These are phyloP conservation scores for Cataglyphis livida DNA, from an alignment of 2,888 invertebrate genomes.

Conservation along the genomic window DNA sequence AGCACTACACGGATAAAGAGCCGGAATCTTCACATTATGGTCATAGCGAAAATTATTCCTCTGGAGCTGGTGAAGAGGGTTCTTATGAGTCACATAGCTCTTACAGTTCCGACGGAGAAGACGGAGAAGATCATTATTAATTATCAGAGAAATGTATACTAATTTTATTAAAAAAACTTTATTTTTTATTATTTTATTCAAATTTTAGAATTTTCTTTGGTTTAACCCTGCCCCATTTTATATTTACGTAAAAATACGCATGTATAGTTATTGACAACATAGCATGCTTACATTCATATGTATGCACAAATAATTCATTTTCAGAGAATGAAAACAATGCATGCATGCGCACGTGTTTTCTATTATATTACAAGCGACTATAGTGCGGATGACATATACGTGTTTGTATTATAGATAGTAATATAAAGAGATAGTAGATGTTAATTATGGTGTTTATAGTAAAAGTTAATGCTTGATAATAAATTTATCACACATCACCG, in stretches of 20 bases:
- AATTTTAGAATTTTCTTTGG: constrained; percentile 1
- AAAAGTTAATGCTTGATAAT: constrained; percentile 28
- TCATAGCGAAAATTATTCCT: constrained; percentile 75
- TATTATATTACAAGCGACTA: background rate
- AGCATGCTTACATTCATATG: background rate
- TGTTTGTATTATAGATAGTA: background rate
- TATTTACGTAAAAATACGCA: background rate
- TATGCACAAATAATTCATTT: background rate
- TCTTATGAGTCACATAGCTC: constrained; percentile 75
- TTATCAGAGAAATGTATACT: background rate
- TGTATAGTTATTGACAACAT: constrained; percentile 4
- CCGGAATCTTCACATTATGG: constrained; percentile 76
- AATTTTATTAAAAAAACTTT: background rate
- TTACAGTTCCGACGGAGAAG: constrained; percentile 72
- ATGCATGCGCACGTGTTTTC: background rate
- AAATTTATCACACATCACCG: constrained; percentile 31
- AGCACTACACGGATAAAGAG: constrained; percentile 70
- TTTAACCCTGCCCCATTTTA: background rate
- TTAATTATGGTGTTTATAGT: background rate
- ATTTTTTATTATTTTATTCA: background rate
- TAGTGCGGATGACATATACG: background rate
- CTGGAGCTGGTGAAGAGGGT: constrained; percentile 74
- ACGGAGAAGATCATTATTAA: constrained; percentile 56
- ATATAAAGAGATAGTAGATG: constrained; percentile 18
- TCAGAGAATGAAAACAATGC: background rate